Conservation (phyloP, 2,113 vertebrate species). For the Channa argus region DNA sequence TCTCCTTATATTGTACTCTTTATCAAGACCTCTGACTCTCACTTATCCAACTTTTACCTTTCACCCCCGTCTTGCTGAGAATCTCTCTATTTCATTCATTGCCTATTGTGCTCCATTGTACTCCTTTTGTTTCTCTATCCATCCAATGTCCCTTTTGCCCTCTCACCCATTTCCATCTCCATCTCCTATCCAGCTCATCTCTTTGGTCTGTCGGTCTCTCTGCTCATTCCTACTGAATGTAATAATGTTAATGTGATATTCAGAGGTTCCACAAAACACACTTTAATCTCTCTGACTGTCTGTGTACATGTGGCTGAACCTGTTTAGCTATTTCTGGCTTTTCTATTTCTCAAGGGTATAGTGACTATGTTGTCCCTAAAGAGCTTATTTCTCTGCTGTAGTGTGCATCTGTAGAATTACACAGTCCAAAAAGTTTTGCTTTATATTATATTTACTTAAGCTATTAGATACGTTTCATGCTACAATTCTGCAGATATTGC, state of each 20-base stretch:
- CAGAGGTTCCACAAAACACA: slow-evolving; percentile 71
- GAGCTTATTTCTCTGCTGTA: slow-evolving; percentile 43
- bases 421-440: not conserved
- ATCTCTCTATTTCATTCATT: not conserved
- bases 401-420: slow-evolving; percentile 6
- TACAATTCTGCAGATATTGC: too few species aligned
- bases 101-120: slow-evolving; percentile 30
- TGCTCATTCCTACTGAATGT: slow-evolving; percentile 41
- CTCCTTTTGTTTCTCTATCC: not conserved
- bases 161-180: slow-evolving; percentile 25
- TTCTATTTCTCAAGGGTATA: slow-evolving; percentile 65
- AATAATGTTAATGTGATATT: slow-evolving; percentile 77
- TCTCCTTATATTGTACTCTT: not conserved
- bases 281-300: slow-evolving; percentile 71
- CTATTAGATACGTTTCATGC: too few species aligned
- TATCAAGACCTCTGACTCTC: not conserved
- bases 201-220: slow-evolving; percentile 1
- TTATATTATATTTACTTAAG: too few species aligned
- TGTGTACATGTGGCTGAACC: slow-evolving; percentile 48
- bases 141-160: slow-evolving; percentile 8
- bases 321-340: slow-evolving; percentile 64
- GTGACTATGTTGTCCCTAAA: slow-evolving; percentile 46
- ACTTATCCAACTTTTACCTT: slow-evolving; percentile 7
- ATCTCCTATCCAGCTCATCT: slow-evolving; percentile 6
- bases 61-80: not conserved